phyloP scores from a whole-genome alignment of 2,797 vertebrate genomes.

The Spinus olivaceus region DNA sequence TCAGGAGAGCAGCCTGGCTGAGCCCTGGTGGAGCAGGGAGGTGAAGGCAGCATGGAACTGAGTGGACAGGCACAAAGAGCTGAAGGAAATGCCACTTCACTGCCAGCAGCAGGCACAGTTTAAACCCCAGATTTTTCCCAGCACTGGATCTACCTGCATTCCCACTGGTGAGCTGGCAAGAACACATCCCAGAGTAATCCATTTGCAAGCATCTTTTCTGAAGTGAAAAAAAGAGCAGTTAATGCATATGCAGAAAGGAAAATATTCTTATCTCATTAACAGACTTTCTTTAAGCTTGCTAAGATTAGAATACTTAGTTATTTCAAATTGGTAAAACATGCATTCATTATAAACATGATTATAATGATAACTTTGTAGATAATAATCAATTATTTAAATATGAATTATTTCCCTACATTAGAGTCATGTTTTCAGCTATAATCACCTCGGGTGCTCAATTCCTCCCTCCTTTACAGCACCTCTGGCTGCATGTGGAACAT shows the following conservation, averaged over 20 bases:
- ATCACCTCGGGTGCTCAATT: conserved; percentile 50
- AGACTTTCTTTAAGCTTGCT: conserved; percentile 66
- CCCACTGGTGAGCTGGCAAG: background rate
- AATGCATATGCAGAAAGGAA: conserved; percentile 64
- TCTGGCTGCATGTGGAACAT: conserved; percentile 31
- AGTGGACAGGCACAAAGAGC: background rate
- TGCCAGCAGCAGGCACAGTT: background rate
- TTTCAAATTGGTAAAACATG: conserved; percentile 70
- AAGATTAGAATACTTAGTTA: conserved; percentile 71
- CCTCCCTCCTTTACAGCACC: conserved; percentile 42
- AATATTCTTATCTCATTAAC: conserved; percentile 68
- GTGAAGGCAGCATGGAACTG: background rate
- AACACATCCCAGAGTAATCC: background rate
- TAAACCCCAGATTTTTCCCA: background rate
- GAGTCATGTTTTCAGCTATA: conserved; percentile 67
- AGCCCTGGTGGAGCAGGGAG: background rate
- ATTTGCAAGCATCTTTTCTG: conserved; percentile 38
- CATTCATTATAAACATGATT: conserved; percentile 72
- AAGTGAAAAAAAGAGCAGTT: conserved; percentile 32
- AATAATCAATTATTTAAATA: conserved; percentile 73
- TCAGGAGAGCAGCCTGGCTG: background rate
- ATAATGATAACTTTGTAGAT: conserved; percentile 72
- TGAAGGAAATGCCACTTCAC: background rate
- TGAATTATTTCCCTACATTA: conserved; percentile 70
- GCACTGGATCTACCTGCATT: background rate